Base-by-base conservation (phyloP, 2,888 invertebrate genomes). In the Galerucella calmariensis region DNA sequence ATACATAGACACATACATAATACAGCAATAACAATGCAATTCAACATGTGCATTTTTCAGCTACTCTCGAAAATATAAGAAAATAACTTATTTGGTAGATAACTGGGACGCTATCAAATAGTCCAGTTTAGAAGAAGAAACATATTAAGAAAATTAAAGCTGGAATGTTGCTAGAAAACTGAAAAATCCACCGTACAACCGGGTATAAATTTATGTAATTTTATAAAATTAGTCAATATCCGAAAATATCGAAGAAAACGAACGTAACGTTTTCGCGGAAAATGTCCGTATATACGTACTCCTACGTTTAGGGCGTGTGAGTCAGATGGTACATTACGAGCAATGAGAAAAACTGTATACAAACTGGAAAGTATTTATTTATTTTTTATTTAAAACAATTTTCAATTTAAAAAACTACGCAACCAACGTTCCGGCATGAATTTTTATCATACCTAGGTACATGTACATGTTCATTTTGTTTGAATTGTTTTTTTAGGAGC, bases 141-240 rank as follows among this genome's bases (percentile, higher is more conserved):
- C 5, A 27, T 27, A 27, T 27, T 27, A 4, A 27, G 27, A 27
- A 27, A 27, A 27, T 27, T 27, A 5, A 27, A 27, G 4, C 27
- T 5, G 27, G 2, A 27, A 27, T 27, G 4, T 27, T 27, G 27
- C 4, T 27, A 27, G 27, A 27, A 27, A 27, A 27, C 4, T 27
- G 27, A 27, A 27, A 16, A 56, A 56, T 56, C 9, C 1, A 16
- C 9, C 16, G 2, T n/a, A 6, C 16, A 16, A 9, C 56, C 2
- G 1, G 3, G 56, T 56, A 56, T 20, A 56, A 53, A 6, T 8
- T 16, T n/a, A 53, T 14, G 53, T 16, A 53, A 56, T 56, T 56
- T 56, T 56, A 56, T 10, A n/a, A 56, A 56, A 56, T 56, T 56
- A 56, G 20, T 56, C 56, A 56, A 56, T 56, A 56, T 56, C 16